A percentile compares a stretch with the other conserved stretches of the same genome.
Evolutionary conservation across 2,797 vertebrate species (phyloP).

Genomic region (Paedocypris micromegethes): DNA sequence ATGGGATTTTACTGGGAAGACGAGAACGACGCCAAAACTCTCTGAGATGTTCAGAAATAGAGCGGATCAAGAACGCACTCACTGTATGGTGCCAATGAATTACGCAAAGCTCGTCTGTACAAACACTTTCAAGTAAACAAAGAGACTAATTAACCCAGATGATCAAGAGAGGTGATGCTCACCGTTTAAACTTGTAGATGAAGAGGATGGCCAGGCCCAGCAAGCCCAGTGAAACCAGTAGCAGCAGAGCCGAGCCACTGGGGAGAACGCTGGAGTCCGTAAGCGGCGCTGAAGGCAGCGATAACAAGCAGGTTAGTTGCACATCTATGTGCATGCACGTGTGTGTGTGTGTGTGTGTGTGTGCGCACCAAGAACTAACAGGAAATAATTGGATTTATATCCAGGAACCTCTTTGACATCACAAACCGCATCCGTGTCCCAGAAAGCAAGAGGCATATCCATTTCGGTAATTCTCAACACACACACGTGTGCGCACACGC

Average conservation of each 20-base stretch:
- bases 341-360: not conserved
- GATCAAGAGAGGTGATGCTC: slow-evolving; percentile 24
- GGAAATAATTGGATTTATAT: not conserved
- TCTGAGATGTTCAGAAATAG: not conserved
- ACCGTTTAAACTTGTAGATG: slow-evolving; percentile 99
- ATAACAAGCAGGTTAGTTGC: slow-evolving; percentile 1
- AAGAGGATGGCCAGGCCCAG: slow-evolving; percentile 88
- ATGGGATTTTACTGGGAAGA: slow-evolving; percentile 86
- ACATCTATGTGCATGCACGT: not conserved
- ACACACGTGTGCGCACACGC: slow-evolving; percentile 18
- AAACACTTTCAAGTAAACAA: not conserved
- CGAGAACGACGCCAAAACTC: not conserved
- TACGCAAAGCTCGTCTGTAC: slow-evolving; percentile 2
- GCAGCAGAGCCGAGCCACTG: slow-evolving; percentile 88
- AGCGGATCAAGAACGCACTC: slow-evolving; percentile 3
- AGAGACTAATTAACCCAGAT: not conserved
- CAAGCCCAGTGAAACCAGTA: slow-evolving; percentile 87
- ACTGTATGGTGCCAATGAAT: not conserved
- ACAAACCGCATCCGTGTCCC: not conserved
- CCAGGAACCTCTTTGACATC: slow-evolving; percentile 2
- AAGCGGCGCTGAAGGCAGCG: slow-evolving; percentile 73
- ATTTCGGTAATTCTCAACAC: slow-evolving; percentile 26
- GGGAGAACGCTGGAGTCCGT: slow-evolving; percentile 84
- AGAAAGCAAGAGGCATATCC: slow-evolving; percentile 24
- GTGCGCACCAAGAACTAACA: not conserved